These are phyloP conservation scores for Eugnorisma glareosa DNA, from an alignment of 2,888 invertebrate species.

Conservation along the genomic window DNA sequence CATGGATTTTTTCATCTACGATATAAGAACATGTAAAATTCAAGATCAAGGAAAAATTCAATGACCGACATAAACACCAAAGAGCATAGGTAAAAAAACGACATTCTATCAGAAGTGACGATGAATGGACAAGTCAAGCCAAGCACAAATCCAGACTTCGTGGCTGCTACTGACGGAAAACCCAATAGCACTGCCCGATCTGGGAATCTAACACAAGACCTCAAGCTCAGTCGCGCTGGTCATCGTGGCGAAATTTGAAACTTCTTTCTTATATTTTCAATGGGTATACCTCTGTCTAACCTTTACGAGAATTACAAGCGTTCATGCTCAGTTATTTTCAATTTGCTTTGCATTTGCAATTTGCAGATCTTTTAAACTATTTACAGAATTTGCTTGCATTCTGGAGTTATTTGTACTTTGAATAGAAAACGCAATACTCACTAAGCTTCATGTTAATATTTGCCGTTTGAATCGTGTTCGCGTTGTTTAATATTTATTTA, in stretches of 20 bases:
- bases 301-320: neutral
- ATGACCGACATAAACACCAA: neutral
- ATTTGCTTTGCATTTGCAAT: neutral
- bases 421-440: slow-evolving; percentile 41
- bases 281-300: neutral
- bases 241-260: neutral
- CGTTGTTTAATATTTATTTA: slow-evolving; percentile 13
- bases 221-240: neutral
- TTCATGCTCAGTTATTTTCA: neutral
- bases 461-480: slow-evolving; percentile 7
- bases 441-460: slow-evolving; percentile 42
- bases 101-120: neutral
- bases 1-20: neutral
- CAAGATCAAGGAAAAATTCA: neutral
- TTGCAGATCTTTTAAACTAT: neutral
- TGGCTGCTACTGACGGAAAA: neutral
- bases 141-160: neutral
- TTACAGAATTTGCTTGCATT: neutral
- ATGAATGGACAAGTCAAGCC: neutral
- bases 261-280: neutral
- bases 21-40: neutral
- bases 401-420: neutral
- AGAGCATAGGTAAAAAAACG: no score
- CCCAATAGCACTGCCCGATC: neutral
- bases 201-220: neutral